Evolutionary conservation across 2,797 vertebrate species (phyloP).

Genomic region (Pantherophis alleghaniensis): DNA sequence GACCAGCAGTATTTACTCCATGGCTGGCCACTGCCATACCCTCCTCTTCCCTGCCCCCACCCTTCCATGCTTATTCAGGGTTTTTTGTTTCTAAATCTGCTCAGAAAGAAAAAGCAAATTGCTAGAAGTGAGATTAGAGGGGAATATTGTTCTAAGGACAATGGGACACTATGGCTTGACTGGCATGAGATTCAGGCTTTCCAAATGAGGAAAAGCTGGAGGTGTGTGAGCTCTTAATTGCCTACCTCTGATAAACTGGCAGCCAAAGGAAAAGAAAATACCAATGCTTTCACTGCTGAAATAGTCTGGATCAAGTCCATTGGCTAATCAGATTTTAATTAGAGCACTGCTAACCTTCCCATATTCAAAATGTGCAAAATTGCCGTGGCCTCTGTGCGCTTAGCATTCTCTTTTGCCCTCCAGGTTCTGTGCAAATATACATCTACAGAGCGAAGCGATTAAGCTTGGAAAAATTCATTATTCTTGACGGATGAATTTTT

Average conservation of each 20-base stretch:
- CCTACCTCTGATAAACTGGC: constrained; percentile 76
- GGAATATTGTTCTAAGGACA: constrained; percentile 79
- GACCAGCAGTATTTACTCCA: constrained; percentile 61
- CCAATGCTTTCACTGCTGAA: constrained; percentile 69
- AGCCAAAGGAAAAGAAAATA: constrained; percentile 52
- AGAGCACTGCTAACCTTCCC: constrained; percentile 69
- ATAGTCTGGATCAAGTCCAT: constrained; percentile 75
- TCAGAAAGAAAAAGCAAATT: constrained; percentile 80
- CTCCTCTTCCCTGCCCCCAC: constrained; percentile 62
- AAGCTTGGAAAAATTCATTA: constrained; percentile 65
- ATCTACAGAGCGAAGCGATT: constrained; percentile 37
- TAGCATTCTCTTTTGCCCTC: constrained; percentile 61
- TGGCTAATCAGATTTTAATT: constrained; percentile 82
- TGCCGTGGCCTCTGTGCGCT: constrained; percentile 58
- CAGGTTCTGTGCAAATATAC: constrained; percentile 48
- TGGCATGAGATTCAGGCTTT: constrained; percentile 73
- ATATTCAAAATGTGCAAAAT: constrained; percentile 66
- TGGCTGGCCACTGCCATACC: constrained; percentile 41
- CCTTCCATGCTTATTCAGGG: constrained; percentile 68
- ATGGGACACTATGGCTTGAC: constrained; percentile 74
- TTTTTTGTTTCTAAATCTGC: constrained; percentile 80
- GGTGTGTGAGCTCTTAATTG: constrained; percentile 83
- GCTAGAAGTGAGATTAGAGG: constrained; percentile 82
- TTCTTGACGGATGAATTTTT: constrained; percentile 45
- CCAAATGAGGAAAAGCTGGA: constrained; percentile 73